phyloP scores from a whole-genome alignment of 2,888 invertebrate genomes.

The Scaeva pyrastri region DNA sequence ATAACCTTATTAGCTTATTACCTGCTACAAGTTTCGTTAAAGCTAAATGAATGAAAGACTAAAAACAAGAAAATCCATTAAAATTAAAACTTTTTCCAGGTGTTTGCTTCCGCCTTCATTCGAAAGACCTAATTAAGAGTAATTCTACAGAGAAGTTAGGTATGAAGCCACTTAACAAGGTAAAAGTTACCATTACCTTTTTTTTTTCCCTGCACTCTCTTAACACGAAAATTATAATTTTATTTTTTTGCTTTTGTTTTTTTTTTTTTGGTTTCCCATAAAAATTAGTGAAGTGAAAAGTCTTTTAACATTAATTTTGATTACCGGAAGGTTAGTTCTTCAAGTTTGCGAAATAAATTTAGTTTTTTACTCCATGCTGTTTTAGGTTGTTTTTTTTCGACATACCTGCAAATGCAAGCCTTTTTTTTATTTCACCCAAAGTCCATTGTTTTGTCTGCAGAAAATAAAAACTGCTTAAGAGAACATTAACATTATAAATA shows the following conservation, averaged over 20 bases:
- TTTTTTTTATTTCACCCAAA: neutral
- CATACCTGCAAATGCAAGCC: too few relatives aligned
- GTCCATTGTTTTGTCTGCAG: neutral
- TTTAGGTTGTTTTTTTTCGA: too few relatives aligned
- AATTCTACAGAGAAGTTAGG: neutral
- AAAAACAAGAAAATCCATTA: constrained; percentile 6
- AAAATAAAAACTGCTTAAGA: neutral
- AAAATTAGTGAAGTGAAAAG: neutral
- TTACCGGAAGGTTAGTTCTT: neutral
- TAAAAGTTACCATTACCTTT: constrained; percentile 23
- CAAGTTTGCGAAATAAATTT: neutral
- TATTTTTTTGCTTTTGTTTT: neutral
- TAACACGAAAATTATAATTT: neutral
- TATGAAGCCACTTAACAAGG: constrained; percentile 27
- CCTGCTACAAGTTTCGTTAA: neutral
- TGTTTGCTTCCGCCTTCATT: constrained; percentile 7
- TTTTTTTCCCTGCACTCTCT: neutral
- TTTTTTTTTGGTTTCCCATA: neutral
- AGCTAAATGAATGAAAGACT: neutral
- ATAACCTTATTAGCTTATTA: constrained; percentile 17
- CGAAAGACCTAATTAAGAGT: constrained; percentile 23
- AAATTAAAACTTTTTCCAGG: constrained; percentile 39
- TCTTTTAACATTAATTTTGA: neutral
- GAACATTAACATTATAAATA: neutral
- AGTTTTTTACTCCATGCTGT: neutral